phyloP scores from a whole-genome alignment of 2,797 vertebrate species.

The Myotis findleyi region DNA sequence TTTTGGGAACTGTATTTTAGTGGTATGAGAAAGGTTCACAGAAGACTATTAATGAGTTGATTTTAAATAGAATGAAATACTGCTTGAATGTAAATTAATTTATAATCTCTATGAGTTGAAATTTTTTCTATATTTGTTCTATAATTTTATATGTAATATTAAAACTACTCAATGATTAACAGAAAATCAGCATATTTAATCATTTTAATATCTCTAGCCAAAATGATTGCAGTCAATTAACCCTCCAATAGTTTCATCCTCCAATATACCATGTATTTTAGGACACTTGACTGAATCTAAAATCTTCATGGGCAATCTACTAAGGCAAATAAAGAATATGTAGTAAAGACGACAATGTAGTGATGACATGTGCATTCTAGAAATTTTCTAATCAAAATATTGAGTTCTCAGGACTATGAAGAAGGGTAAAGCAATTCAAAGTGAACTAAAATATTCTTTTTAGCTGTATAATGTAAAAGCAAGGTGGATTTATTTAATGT shows the following conservation, averaged over 20 bases:
- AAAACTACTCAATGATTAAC: neutral
- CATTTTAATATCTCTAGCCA: neutral
- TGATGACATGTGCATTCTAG: neutral
- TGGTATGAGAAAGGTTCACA: neutral
- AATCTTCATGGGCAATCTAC: neutral
- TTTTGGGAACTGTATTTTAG: conserved; percentile 39
- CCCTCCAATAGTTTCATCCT: neutral
- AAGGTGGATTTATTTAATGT: neutral
- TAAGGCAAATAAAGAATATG: neutral
- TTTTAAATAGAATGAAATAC: conserved; percentile 42
- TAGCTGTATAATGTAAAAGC: conserved; percentile 35
- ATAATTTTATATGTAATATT: neutral
- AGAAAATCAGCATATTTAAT: neutral
- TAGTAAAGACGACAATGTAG: neutral
- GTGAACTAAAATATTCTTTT: neutral
- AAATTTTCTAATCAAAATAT: neutral
- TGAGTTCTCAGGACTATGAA: neutral
- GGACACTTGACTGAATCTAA: neutral
- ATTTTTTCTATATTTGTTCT: neutral
- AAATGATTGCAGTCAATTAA: neutral
- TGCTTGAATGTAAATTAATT: conserved; percentile 29
- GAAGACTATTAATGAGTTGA: neutral
- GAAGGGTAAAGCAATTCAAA: conserved; percentile 16
- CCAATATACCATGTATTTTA: neutral
- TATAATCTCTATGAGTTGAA: neutral